phyloP scores from a whole-genome alignment of 2,113 vertebrate genomes.

The Phaethon lepturus region DNA sequence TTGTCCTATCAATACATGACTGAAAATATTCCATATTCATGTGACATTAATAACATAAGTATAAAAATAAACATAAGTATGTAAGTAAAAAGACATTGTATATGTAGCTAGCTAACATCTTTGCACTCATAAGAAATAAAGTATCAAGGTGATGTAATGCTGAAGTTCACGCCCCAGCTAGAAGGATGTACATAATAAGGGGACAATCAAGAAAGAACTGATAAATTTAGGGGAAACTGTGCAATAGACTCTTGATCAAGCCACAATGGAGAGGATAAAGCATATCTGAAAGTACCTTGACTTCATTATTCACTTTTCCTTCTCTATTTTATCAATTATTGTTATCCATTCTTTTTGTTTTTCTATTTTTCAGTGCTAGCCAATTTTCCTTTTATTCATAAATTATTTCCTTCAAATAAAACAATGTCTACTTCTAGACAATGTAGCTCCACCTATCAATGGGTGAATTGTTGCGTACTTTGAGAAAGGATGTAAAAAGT shows the following conservation, averaged over 20 bases:
- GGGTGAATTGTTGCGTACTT: neutral
- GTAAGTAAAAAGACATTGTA: neutral
- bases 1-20: neutral
- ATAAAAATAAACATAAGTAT: neutral
- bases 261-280: neutral
- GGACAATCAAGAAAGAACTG: neutral
- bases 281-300: neutral
- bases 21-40: neutral
- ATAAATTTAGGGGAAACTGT: neutral
- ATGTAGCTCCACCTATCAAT: neutral
- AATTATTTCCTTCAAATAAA: neutral
- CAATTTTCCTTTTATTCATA: neutral
- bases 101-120: neutral
- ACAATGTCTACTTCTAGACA: neutral
- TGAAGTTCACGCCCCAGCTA: neutral
- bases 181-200: neutral
- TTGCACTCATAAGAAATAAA: neutral
- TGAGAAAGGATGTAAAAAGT: neutral
- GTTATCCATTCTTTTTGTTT: neutral
- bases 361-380: neutral
- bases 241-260: neutral
- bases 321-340: neutral
- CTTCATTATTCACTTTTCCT: neutral
- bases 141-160: neutral
- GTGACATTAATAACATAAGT: neutral